Base-by-base conservation (phyloP, 2,888 invertebrate species). In the Aethes cnicana region DNA sequence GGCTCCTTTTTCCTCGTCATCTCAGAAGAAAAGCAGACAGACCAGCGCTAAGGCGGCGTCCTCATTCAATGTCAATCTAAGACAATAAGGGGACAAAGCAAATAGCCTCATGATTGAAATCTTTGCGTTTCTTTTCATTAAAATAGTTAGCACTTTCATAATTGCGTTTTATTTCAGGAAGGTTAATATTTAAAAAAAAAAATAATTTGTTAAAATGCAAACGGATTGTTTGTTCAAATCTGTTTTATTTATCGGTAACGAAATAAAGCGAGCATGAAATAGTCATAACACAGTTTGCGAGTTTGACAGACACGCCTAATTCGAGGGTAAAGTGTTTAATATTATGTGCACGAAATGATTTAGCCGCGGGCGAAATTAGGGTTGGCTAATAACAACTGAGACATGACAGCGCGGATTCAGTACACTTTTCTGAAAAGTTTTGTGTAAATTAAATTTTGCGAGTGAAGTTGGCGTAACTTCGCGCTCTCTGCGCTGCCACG, bases 351-450 rank as follows among this genome's bases (percentile, higher is more conserved):
- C 67, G 62, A 65, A 75, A 76, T 74, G 74, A 79, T 78, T 78
- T 75, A 62, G 71, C 69, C 66, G 66, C 61, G 68, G 68, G 63
- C 67, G 66, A 70, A 81, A 81, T 81, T 74, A 74, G 62, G 71
- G 68, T 68, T 65, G 68, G 68, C 72, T 81, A 75, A 80, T 77
- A 79, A 73, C 74, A 75, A 79, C 74, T 74, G 75, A 73, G 77
- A 79, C 72, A 79, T 79, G 81, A 81, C 77, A 74, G 73, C 62
- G 69, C 69, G 69, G 74, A 82, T 78, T 78, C 66, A 65, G 75
- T 74, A 77, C 69, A 77, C 69, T 81, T 76, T 77, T 76, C 67
- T 63, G 68, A 77, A 77, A 82, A 80, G 78, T 82, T 82, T 58
- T 58, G 57, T 74, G 72, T 78, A 74, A 81, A 81, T 81, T 80